Percentiles rank a stretch among this genome's conserved stretches.
Conservation (phyloP, 1,140 invertebrate genomes). For the Tetranychus cinnabarinus region DNA sequence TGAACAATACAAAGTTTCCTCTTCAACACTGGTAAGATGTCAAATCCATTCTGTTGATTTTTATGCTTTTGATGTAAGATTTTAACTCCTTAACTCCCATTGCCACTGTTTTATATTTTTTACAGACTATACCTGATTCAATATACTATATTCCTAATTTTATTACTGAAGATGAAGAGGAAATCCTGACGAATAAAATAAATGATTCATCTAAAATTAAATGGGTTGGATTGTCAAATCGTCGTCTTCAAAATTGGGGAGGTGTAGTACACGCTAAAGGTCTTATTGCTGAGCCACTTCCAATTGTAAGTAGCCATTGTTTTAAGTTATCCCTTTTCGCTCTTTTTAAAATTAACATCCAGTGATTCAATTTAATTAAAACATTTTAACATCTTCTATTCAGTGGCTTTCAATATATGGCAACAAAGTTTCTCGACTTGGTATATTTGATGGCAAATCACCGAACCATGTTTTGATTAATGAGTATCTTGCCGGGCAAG, state of each 20-base stretch:
- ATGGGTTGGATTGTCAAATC: constrained; percentile 75
- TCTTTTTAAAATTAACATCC: background rate
- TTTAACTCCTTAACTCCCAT: too few relatives aligned
- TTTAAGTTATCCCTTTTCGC: too few relatives aligned
- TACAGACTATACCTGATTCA: constrained; percentile 29
- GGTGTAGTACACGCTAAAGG: constrained; percentile 74
- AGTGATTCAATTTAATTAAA: background rate
- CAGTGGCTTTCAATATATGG: too few relatives aligned
- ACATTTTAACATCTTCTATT: too few relatives aligned
- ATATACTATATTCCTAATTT: constrained; percentile 79
- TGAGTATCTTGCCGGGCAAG: too few relatives aligned
- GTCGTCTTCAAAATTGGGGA: constrained; percentile 82
- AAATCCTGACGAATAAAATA: constrained; percentile 34
- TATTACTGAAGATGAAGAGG: constrained; percentile 56
- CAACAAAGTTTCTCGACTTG: too few relatives aligned
- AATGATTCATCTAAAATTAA: constrained; percentile 68
- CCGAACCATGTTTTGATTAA: too few relatives aligned
- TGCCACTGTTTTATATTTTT: background rate
- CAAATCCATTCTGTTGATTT: too few relatives aligned
- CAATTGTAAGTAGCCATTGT: constrained; percentile 18
- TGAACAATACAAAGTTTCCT: too few relatives aligned
- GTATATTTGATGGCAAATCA: too few relatives aligned
- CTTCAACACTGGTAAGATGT: too few relatives aligned
- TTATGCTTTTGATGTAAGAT: too few relatives aligned
- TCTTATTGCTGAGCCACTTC: constrained; percentile 76